Evolutionary conservation across 2,113 vertebrate species (phyloP).

Genomic region (Scartelaos histophorus): DNA sequence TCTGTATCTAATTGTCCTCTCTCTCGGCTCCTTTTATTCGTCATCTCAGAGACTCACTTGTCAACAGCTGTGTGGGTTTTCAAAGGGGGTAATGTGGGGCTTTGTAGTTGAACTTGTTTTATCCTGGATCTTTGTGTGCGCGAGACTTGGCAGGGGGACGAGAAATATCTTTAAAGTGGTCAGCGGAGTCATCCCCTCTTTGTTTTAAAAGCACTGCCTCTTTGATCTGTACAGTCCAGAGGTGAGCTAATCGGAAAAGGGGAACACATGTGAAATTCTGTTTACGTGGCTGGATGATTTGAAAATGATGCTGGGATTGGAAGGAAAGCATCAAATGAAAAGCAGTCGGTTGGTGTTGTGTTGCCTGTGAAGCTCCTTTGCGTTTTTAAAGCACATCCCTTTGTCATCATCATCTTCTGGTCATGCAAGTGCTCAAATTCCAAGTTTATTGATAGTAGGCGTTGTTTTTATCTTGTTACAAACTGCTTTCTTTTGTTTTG

Average conservation of each 20-base stretch:
- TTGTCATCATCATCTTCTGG: too few species aligned
- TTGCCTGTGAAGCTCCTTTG: neutral
- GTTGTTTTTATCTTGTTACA: neutral
- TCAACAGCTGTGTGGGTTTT: conserved; percentile 68
- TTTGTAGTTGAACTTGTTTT: conserved; percentile 64
- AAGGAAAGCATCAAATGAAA: neutral
- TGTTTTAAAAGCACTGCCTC: conserved; percentile 61
- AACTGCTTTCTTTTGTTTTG: neutral
- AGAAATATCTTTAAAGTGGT: conserved; percentile 69
- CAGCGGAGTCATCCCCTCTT: conserved; percentile 54
- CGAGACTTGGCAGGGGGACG: conserved; percentile 60
- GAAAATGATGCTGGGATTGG: neutral
- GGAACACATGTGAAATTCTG: conserved; percentile 33
- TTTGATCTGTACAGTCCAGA: conserved; percentile 65
- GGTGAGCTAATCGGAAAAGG: conserved; percentile 41
- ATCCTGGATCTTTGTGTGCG: conserved; percentile 63
- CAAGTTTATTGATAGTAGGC: too few species aligned
- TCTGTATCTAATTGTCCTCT: conserved; percentile 47
- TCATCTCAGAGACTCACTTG: conserved; percentile 46
- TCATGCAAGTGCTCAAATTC: too few species aligned
- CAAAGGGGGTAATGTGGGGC: conserved; percentile 45
- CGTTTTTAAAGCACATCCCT: neutral
- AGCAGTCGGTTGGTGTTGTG: neutral
- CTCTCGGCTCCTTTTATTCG: conserved; percentile 32
- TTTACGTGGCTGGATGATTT: conserved; percentile 4